Evolutionary conservation across 2,797 vertebrate species (phyloP).

Genomic region (Hypotaenidia philippensis): DNA sequence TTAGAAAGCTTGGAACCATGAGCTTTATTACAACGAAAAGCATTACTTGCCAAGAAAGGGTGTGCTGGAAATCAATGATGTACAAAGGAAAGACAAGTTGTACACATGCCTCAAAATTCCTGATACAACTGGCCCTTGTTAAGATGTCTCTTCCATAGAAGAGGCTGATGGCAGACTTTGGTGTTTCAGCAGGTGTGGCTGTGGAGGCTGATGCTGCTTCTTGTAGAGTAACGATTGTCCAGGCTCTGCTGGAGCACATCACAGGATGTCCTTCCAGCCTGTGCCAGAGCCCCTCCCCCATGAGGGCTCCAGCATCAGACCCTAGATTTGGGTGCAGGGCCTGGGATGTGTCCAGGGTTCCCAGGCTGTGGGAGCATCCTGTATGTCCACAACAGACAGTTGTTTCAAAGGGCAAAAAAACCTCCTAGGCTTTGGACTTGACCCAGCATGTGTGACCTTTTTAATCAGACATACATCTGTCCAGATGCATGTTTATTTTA

Average conservation of each 20-base stretch:
- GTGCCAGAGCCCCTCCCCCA: accelerated
- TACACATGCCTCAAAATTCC: not conserved
- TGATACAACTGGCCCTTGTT: not conserved
- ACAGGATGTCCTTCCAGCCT: accelerated
- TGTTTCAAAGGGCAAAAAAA: not conserved
- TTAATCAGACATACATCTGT: not conserved
- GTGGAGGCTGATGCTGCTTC: not conserved
- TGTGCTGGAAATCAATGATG: not conserved
- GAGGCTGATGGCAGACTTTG: not conserved
- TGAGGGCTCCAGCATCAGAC: accelerated
- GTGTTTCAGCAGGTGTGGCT: not conserved
- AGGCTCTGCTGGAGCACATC: not conserved
- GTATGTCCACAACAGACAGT: not conserved
- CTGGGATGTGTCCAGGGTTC: accelerated
- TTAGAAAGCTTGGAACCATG: not conserved
- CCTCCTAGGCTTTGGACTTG: not conserved
- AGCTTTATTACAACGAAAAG: not conserved
- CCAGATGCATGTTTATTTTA: not conserved
- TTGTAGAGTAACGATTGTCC: accelerated
- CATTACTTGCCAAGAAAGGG: not conserved
- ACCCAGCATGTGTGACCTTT: accelerated
- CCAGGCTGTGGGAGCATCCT: not conserved
- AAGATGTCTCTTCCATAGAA: not conserved
- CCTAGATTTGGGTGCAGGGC: not conserved
- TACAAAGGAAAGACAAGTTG: not conserved